These are phyloP conservation scores for Gordius sp. DNA, from an alignment of 2,888 invertebrate genomes.

Conservation along the genomic window DNA sequence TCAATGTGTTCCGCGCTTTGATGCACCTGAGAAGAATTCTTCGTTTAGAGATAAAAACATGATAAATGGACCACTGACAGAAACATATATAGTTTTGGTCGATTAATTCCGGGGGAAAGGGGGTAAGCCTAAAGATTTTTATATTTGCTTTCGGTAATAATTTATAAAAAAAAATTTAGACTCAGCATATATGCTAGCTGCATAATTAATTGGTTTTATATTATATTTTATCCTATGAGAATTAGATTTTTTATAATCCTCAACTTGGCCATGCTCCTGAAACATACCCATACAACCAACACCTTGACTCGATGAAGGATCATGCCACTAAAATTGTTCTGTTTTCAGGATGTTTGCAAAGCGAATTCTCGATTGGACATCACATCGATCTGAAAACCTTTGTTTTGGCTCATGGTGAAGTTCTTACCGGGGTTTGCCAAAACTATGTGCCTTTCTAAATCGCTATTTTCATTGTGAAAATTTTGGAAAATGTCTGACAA, in stretches of 20 bases:
- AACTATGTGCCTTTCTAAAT: no score
- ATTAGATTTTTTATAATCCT: no score
- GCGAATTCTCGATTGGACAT: not conserved
- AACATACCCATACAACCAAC: conserved; percentile 6
- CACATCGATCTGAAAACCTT: not conserved
- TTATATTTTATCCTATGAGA: no score
- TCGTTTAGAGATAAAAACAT: not conserved
- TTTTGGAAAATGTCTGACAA: no score
- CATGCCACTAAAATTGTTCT: not conserved
- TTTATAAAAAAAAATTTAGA: no score
- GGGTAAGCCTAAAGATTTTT: conserved; percentile 6
- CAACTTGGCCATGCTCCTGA: not conserved
- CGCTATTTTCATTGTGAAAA: no score
- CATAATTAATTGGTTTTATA: no score
- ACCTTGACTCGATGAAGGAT: not conserved
- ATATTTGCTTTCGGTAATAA: no score
- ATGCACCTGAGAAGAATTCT: not conserved
- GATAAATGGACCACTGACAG: not conserved
- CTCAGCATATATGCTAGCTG: no score
- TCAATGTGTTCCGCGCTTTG: not conserved
- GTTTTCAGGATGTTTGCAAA: not conserved
- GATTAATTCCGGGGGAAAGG: not conserved
- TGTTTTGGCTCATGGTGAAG: not conserved
- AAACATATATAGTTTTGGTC: conserved; percentile 6
- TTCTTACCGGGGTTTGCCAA: no score